phyloP scores from a whole-genome alignment of 2,797 vertebrate species.

The Lates japonicus region DNA sequence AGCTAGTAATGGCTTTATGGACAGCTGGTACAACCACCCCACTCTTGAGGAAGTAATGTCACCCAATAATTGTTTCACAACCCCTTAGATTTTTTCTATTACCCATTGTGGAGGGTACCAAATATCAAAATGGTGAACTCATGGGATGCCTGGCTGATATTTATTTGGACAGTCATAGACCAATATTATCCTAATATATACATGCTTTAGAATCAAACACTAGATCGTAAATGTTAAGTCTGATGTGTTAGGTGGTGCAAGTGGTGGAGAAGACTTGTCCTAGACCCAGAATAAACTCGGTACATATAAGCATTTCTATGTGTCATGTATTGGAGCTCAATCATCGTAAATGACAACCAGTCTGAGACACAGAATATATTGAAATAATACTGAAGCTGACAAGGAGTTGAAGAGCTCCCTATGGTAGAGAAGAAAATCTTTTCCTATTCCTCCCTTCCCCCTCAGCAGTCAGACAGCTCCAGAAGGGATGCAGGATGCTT shows the following conservation, averaged over 20 bases:
- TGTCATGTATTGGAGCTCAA: not conserved
- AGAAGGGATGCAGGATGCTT: conserved; percentile 58
- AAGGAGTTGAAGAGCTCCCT: not conserved
- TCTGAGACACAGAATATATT: not conserved
- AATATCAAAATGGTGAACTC: not conserved
- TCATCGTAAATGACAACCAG: not conserved
- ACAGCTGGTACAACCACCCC: too few relatives aligned
- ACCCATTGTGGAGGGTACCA: not conserved
- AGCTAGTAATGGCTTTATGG: not conserved
- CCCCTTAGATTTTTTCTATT: not conserved
- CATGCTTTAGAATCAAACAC: not conserved
- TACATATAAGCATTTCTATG: not conserved
- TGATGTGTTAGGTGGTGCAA: not conserved
- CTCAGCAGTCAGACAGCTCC: conserved; percentile 45
- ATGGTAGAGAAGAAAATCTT: not conserved
- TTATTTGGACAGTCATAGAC: not conserved
- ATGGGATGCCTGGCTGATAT: not conserved
- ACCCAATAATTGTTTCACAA: not conserved
- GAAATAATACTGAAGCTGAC: not conserved
- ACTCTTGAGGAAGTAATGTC: not conserved
- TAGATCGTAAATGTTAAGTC: not conserved
- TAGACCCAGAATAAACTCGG: not conserved
- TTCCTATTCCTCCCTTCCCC: conserved; percentile 35
- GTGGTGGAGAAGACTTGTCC: not conserved
- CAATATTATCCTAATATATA: not conserved